Base-by-base conservation (phyloP, 2,113 vertebrate genomes). In the Engraulis encrasicolus region DNA sequence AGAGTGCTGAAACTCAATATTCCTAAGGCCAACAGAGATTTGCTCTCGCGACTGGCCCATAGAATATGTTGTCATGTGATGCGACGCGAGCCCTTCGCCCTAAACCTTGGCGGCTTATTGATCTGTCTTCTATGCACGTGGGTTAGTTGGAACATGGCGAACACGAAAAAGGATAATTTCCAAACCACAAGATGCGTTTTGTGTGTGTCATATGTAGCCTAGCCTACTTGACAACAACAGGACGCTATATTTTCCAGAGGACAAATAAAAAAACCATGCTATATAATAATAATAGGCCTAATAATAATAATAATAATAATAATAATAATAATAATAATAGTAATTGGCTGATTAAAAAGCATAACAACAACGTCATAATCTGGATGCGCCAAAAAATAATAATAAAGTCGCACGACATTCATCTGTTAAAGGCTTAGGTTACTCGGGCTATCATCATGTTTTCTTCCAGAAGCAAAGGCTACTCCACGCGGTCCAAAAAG, bases 1-100 rank as follows among this genome's bases (percentile, higher is more conserved):
- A 58, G 50, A 40, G 38, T 38, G 36, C 83, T 92, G 91, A 92
- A 94, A 94, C 91, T 86, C 87, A 91, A 94, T 92, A 88, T 90
- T 92, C 93, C 91, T 74, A 34, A 92, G 91, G 90, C 90, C 90
- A 92, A 92, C 90, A 90, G 38, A 88, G 89, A 87, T 91, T 92
- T 82, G 84, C 84, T 85, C 86, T 87, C 88, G 85, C 89, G 89
- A 88, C 88, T 81, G 88, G 88, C 91, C 86, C 85, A 85, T 92
- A 91, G 91, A 93, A 93, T 93, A 90, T 81, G 87, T 82, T 58
- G 80, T 89, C 91, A 91, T 81, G 92, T 91, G 91, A 91, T 88
- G 58, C 58, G 91, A 91, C 87, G 58, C 58, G 83, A 81, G 79
- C 80, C 84, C 81, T 45, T 85, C 80, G 79, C 85, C 89, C 90